phyloP scores from a whole-genome alignment of 2,888 invertebrate genomes.

The Pseudococcus longispinus region DNA sequence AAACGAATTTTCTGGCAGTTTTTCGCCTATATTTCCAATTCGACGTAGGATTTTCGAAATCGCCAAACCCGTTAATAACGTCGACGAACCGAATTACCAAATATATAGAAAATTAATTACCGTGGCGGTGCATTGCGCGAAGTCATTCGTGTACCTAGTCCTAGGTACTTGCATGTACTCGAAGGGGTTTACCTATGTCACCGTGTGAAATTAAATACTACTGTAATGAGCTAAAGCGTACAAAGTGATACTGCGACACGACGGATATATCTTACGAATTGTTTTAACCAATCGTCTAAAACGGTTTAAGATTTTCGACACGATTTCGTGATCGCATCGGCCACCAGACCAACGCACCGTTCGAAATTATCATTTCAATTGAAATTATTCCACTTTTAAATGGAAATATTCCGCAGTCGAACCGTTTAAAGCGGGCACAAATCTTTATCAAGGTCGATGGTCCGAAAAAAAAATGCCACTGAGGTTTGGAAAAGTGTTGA shows the following conservation, averaged over 20 bases:
- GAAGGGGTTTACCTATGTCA: not conserved
- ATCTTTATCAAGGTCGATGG: not conserved
- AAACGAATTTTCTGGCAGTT: not conserved
- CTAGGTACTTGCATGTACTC: not conserved
- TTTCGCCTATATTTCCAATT: not conserved
- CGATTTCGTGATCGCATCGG: slow-evolving; percentile 28
- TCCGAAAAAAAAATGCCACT: not conserved
- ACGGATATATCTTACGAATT: not conserved
- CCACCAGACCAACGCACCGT: not conserved
- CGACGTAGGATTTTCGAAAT: not conserved
- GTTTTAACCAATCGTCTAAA: not conserved
- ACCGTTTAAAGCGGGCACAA: not conserved
- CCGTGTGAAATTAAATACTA: not conserved
- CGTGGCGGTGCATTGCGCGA: not conserved
- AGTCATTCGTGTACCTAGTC: not conserved
- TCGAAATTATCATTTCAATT: slow-evolving; percentile 8
- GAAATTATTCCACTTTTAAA: not conserved
- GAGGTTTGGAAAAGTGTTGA: not conserved
- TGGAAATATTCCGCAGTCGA: not conserved
- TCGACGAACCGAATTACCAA: not conserved
- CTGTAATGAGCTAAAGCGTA: not conserved
- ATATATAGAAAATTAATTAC: not conserved
- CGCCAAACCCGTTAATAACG: not conserved
- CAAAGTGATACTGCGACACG: not conserved
- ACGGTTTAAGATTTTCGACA: slow-evolving; percentile 4